A percentile compares a stretch with the other conserved stretches of the same genome.
phyloP scores from a whole-genome alignment of 2,888 invertebrate genomes.

The Leptinotarsa peninsularis region DNA sequence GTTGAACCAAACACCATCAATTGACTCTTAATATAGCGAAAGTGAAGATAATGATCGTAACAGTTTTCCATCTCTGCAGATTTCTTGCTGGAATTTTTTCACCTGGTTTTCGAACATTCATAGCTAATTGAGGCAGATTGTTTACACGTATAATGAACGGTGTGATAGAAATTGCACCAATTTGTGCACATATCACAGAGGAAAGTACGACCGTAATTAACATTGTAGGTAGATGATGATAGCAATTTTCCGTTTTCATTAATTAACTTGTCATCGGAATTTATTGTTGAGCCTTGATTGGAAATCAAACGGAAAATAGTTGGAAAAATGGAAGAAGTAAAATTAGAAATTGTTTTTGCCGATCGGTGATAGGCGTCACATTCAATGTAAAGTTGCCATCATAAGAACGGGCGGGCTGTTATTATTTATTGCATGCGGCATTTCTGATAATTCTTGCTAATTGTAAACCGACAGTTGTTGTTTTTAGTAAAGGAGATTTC shows the following conservation, averaged over 20 bases:
- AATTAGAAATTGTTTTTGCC: neutral
- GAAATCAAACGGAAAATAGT: neutral
- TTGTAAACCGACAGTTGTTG: neutral
- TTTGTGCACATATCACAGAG: slow-evolving; percentile 4
- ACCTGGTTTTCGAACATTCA: slow-evolving; percentile 13
- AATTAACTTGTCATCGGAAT: slow-evolving; percentile 9
- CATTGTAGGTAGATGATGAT: slow-evolving; percentile 15
- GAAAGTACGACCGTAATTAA: slow-evolving; percentile 16
- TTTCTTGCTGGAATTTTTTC: slow-evolving; percentile 15
- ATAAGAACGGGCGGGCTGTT: neutral
- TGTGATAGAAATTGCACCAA: slow-evolving; percentile 13
- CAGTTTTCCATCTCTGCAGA: neutral
- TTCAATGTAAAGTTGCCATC: neutral
- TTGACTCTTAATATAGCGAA: neutral
- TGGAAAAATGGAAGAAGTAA: neutral
- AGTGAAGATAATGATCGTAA: neutral
- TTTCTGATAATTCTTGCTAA: neutral
- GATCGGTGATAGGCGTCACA: neutral
- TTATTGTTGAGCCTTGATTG: slow-evolving; percentile 5
- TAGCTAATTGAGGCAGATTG: slow-evolving; percentile 3
- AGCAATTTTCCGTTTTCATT: slow-evolving; percentile 12
- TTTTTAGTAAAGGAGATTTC: neutral
- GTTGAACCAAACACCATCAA: neutral
- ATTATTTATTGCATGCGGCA: neutral
- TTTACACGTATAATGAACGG: slow-evolving; percentile 18